Evolutionary conservation across 1,140 invertebrate genomes (phyloP).

Genomic region (Lucilia cuprina): DNA sequence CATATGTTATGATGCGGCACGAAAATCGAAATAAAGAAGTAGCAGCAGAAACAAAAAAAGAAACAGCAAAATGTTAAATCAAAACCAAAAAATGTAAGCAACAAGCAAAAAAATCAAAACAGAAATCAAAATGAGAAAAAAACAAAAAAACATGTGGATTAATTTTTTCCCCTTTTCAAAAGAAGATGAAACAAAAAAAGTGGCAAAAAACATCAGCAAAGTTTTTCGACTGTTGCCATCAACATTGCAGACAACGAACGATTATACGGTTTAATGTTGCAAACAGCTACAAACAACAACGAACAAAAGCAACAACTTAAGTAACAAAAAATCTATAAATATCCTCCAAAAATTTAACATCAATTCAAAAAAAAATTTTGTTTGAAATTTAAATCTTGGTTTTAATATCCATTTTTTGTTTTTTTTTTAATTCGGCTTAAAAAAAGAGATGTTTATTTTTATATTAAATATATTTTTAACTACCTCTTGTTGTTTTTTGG

Average conservation of each 20-base stretch:
- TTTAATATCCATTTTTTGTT: not conserved
- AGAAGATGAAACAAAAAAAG: too few relatives aligned
- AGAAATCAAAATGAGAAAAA: not conserved
- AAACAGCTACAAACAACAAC: not conserved
- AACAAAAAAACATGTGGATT: not conserved
- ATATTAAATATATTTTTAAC: too few relatives aligned
- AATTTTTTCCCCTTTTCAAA: not conserved
- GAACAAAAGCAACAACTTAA: not conserved
- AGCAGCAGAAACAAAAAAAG: not conserved
- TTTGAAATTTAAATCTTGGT: constrained; percentile 1
- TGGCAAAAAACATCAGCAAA: not conserved
- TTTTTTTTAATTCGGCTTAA: not conserved
- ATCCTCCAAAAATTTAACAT: not conserved
- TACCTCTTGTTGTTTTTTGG: too few relatives aligned
- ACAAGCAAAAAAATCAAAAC: not conserved
- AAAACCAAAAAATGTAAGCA: not conserved
- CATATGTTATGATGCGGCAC: constrained; percentile 5
- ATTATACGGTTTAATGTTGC: constrained; percentile 14
- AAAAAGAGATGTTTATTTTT: not conserved
- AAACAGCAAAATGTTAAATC: not conserved
- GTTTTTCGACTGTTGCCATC: not conserved
- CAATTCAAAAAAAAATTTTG: too few relatives aligned
- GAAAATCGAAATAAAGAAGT: not conserved
- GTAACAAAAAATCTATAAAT: not conserved
- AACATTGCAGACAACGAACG: not conserved